Evolutionary conservation across 2,888 invertebrate species (phyloP), one percentile per base, ranked within the genome.

Genomic region (Phengaris arion): DNA sequence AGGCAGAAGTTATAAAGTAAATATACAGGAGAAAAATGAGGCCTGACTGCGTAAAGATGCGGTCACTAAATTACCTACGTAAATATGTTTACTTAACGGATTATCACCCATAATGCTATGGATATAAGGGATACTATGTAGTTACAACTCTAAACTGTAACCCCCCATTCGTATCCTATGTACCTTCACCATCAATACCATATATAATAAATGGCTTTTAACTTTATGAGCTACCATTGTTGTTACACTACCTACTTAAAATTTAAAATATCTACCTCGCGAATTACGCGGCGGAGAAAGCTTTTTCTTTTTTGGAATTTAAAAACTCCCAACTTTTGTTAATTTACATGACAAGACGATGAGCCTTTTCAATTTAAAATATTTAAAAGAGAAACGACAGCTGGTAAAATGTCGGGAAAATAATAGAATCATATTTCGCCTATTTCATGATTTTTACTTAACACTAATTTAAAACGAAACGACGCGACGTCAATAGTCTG

Each of bases 341-440:
- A 64, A 64, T 64, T 64, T 45, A 64, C 35, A 64, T 12, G 64
- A 64, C 64, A 64, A 64, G 64, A 64, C 35, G 35, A 64, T 45
- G 64, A 64, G 64, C 45, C 64, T 64, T 45, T 64, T 64, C 35
- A 64, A 64, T 64, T 64, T 5, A 45, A 64, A 55, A n/a, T n/a
- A 55, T n/a, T 22, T 35, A 64, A 64, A 64, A 2, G 9, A 45
- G 9, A 22, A 35, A 64, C 35, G 10, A 64, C 64, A 64, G 64
- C 45, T 64, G 6, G 64, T 64, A 45, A 9, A 64, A 13, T 45
- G 64, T 10, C 12, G 35, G 35, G 12, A 12, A 35, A 35, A 2
- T 35, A 35, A 64, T 10, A 64, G 6, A 35, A 35, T 64, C 0
- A 64, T 45, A 6, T 64, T 64, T 64, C 59, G 2, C 35, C 12